Evolutionary conservation across 2,797 vertebrate species (phyloP).

Genomic region (Clamator glandarius): DNA sequence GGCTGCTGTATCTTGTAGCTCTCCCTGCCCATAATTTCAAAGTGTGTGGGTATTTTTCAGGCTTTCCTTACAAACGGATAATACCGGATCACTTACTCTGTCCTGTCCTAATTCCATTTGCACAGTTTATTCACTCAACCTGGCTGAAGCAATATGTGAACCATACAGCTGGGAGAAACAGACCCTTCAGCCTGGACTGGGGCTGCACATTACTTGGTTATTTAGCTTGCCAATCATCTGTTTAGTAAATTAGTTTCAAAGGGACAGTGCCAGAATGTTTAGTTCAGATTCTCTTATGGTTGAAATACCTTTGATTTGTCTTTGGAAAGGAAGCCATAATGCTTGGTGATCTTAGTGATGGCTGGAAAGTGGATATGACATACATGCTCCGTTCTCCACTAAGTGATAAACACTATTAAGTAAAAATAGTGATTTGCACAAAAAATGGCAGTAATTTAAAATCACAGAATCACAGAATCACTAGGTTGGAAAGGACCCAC

Average conservation of each 20-base stretch:
- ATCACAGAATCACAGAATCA: no score
- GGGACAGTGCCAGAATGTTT: neutral
- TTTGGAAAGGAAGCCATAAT: neutral
- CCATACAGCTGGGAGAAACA: neutral
- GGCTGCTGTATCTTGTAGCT: neutral
- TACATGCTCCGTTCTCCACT: neutral
- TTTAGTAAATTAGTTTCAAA: neutral
- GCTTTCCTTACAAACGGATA: neutral
- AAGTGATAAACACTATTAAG: neutral
- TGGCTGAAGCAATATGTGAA: neutral
- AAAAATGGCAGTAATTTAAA: neutral
- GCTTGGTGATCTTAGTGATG: neutral
- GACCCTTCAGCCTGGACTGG: neutral
- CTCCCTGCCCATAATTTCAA: neutral
- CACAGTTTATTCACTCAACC: neutral
- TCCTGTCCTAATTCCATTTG: neutral
- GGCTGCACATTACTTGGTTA: neutral
- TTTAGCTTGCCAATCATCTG: neutral
- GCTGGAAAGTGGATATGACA: neutral
- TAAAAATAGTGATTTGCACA: neutral
- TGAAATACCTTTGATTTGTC: neutral
- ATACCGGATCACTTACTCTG: neutral
- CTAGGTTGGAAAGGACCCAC: no score
- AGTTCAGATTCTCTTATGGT: neutral
- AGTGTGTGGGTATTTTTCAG: neutral